Evolutionary conservation across 2,797 vertebrate species (phyloP), one percentile per base, ranked within the genome.

Genomic region (Peromyscus eremicus): DNA sequence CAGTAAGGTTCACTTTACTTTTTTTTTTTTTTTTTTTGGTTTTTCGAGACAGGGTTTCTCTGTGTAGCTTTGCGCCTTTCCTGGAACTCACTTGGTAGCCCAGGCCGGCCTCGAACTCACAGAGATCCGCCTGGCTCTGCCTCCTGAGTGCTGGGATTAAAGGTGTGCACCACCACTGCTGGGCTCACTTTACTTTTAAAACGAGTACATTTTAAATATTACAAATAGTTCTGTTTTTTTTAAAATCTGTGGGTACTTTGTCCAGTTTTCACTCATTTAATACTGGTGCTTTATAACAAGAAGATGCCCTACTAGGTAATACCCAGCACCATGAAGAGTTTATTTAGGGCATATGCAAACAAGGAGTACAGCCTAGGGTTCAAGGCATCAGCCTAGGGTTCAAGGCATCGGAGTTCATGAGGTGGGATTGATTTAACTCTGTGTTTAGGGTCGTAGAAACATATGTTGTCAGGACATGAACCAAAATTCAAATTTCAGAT

Each of bases 1-100:
- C 64, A 91, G 25, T 94, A 86, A 94, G 83, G 55, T 75, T 85
- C 32, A 70, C 13, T 85, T 89, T 90, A 84, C 23, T 84, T 97
- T 92, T 68, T n/a, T n/a, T n/a, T n/a, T n/a, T n/a, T n/a, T n/a
- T n/a, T n/a, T n/a, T n/a, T n/a, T n/a, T n/a, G n/a, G n/a, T n/a
- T n/a, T n/a, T n/a, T n/a, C n/a, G n/a, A n/a, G n/a, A n/a, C n/a
- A n/a, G n/a, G n/a, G n/a, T n/a, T n/a, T n/a, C n/a, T n/a, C n/a
- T n/a, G n/a, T n/a, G n/a, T n/a, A n/a, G n/a, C n/a, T n/a, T n/a
- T n/a, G n/a, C n/a, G n/a, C n/a, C n/a, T n/a, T n/a, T n/a, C n/a
- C n/a, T n/a, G n/a, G n/a, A n/a, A n/a, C n/a, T n/a, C n/a, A n/a
- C n/a, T n/a, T n/a, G n/a, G n/a, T n/a, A n/a, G n/a, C n/a, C n/a